These are phyloP conservation scores for Archivesica marissinica DNA, from an alignment of 1,140 invertebrate genomes.

Conservation along the genomic window DNA sequence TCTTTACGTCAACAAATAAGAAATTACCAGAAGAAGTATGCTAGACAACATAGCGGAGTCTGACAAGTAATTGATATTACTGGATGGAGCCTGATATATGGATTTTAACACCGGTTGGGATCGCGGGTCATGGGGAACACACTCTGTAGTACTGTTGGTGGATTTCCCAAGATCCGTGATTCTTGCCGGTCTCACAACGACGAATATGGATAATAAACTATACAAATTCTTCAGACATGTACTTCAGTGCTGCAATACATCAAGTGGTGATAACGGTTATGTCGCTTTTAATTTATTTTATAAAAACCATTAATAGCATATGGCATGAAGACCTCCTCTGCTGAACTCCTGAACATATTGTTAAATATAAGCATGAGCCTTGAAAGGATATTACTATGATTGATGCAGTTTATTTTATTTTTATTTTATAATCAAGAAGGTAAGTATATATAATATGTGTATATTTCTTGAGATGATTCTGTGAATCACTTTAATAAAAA, in stretches of 20 bases:
- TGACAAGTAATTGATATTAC: conserved; percentile 53
- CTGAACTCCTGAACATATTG: background rate
- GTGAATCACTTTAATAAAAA: too few relatives aligned
- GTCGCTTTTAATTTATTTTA: too few relatives aligned
- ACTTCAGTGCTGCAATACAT: too few relatives aligned
- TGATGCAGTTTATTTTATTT: too few relatives aligned
- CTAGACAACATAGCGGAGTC: conserved; percentile 36
- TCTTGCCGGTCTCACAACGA: background rate
- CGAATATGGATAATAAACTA: background rate
- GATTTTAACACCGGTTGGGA: conserved; percentile 63
- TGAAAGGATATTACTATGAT: too few relatives aligned
- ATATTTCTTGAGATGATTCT: too few relatives aligned
- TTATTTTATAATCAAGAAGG: too few relatives aligned
- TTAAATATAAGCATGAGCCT: too few relatives aligned
- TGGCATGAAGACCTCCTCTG: background rate
- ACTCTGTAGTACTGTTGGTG: conserved; percentile 71
- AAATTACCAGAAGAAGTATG: background rate
- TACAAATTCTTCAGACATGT: too few relatives aligned
- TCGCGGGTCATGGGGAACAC: conserved; percentile 77
- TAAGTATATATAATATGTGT: too few relatives aligned
- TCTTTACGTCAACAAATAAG: background rate
- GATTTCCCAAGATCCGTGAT: conserved; percentile 82
- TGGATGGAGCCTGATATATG: conserved; percentile 12
- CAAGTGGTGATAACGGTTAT: too few relatives aligned
- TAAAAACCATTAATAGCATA: background rate